phyloP scores from a whole-genome alignment of 2,113 vertebrate species.

The Columba janthina region DNA sequence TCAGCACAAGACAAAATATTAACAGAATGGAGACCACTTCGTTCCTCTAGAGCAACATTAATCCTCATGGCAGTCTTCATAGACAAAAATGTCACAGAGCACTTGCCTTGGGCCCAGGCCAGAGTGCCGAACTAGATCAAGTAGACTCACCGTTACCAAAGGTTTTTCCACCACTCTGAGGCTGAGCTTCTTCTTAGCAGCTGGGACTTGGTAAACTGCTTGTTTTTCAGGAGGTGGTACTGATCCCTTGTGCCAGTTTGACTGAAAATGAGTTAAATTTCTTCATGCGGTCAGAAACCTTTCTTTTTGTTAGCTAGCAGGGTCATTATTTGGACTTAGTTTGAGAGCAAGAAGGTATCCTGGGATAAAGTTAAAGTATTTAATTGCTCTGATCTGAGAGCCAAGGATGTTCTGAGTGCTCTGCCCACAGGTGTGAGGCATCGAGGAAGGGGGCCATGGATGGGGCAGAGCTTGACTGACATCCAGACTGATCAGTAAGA shows the following conservation, averaged over 20 bases:
- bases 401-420: no score
- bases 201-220: not conserved
- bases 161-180: not conserved
- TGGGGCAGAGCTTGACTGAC: no score
- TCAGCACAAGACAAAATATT: not conserved
- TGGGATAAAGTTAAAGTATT: no score
- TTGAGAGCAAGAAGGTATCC: no score
- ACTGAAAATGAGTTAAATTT: no score
- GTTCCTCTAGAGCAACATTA: not conserved
- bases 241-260: not conserved
- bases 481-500: no score
- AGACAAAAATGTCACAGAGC: not conserved
- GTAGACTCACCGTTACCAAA: not conserved
- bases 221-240: not conserved
- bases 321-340: no score
- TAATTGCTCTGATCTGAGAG: no score
- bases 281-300: no score
- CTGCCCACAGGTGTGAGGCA: no score
- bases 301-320: no score
- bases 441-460: no score
- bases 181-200: not conserved
- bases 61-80: not conserved
- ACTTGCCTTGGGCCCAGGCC: not conserved
- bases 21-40: not conserved
- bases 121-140: not conserved